Evolutionary conservation across 2,113 vertebrate species (phyloP).

Genomic region (Caretta caretta): DNA sequence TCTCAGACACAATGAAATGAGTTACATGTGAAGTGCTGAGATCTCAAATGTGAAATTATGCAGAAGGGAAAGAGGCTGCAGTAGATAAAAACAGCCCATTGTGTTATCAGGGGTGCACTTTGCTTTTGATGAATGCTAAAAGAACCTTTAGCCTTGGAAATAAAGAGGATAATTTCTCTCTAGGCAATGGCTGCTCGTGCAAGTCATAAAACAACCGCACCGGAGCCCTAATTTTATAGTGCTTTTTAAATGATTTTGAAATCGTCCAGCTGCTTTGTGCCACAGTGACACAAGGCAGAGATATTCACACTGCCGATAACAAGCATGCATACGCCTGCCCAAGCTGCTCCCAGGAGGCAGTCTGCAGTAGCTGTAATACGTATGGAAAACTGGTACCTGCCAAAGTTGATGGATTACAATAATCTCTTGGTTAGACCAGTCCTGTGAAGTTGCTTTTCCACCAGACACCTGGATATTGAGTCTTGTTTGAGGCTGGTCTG

Average conservation of each 20-base stretch:
- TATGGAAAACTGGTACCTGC: constrained; percentile 55
- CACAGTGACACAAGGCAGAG: constrained; percentile 64
- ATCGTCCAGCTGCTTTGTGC: constrained; percentile 76
- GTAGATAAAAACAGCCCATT: constrained; percentile 66
- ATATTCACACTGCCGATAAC: constrained; percentile 57
- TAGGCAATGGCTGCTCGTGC: constrained; percentile 67
- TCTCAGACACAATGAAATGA: constrained; percentile 60
- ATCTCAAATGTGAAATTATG: constrained; percentile 69
- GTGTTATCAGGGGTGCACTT: constrained; percentile 74
- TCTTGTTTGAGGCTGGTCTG: background rate
- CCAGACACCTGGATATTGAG: constrained; percentile 4
- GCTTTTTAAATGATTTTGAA: constrained; percentile 76
- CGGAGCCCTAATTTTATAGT: constrained; percentile 74
- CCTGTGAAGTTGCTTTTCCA: background rate
- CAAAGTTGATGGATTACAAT: constrained; percentile 27
- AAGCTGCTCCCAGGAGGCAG: constrained; percentile 16
- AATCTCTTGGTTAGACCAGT: background rate
- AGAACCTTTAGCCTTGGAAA: constrained; percentile 77
- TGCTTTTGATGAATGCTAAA: constrained; percentile 75
- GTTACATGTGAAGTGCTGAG: constrained; percentile 51
- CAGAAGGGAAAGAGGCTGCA: constrained; percentile 67
- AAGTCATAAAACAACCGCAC: constrained; percentile 69
- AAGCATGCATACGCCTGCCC: constrained; percentile 61
- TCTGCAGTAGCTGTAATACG: background rate
- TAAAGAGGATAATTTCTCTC: constrained; percentile 78